Evolutionary conservation across 1,140 invertebrate species (phyloP).

Genomic region (Drosophila nigrodunni): DNA sequence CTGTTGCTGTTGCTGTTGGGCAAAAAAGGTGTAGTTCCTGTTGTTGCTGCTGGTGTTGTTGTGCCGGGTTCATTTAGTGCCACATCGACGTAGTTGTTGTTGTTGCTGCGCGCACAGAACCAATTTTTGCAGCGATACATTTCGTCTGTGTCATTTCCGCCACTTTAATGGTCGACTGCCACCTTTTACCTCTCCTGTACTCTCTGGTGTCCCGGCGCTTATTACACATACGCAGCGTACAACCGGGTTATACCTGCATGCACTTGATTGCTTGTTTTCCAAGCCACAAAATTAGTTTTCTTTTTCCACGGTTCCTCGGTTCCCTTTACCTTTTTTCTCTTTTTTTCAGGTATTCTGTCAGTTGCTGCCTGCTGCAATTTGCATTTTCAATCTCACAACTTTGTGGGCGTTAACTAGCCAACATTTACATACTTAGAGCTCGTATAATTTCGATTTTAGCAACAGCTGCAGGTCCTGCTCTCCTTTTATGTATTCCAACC

Average conservation of each 20-base stretch:
- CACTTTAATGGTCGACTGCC: conserved; percentile 64
- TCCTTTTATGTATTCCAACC: not conserved
- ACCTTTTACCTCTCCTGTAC: not conserved
- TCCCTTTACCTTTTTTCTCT: conserved; percentile 6
- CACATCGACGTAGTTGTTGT: conserved; percentile 82
- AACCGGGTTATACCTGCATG: conserved; percentile 20
- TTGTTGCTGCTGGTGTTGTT: conserved; percentile 12
- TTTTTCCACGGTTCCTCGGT: not conserved
- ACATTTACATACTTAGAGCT: conserved; percentile 53
- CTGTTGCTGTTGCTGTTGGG: conserved; percentile 30
- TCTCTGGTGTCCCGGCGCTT: conserved; percentile 6
- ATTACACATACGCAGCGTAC: conserved; percentile 51
- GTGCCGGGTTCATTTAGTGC: conserved; percentile 62
- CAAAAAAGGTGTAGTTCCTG: conserved; percentile 16
- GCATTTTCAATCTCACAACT: conserved; percentile 79
- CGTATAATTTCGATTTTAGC: conserved; percentile 21
- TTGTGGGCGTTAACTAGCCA: conserved; percentile 53
- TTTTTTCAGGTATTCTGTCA: conserved; percentile 3
- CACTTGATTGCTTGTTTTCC: conserved; percentile 49
- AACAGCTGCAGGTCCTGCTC: conserved; percentile 14
- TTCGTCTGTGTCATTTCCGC: conserved; percentile 76
- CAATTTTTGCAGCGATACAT: conserved; percentile 86
- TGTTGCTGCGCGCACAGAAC: conserved; percentile 86
- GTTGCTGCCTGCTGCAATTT: conserved; percentile 58
- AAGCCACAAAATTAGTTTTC: conserved; percentile 47